Conservation (phyloP, 1,140 invertebrate species). For the Branchinecta lindahli region DNA sequence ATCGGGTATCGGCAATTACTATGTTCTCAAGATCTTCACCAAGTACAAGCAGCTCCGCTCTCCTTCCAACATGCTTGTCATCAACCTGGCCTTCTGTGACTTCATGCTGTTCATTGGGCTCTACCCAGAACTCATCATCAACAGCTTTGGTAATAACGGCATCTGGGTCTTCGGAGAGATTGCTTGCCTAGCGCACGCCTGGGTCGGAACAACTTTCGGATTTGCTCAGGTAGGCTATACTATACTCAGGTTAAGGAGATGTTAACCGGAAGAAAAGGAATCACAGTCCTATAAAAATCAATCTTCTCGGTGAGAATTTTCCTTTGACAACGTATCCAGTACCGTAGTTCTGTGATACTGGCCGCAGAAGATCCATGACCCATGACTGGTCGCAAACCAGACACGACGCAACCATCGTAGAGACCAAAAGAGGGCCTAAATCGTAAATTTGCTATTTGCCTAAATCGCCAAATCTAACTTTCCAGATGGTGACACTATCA, state of each 20-base stretch:
- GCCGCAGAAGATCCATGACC: too few relatives aligned
- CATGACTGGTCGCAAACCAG: too few relatives aligned
- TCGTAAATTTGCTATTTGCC: too few relatives aligned
- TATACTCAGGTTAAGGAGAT: too few relatives aligned
- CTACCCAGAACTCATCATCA: conserved; percentile 24
- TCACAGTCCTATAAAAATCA: too few relatives aligned
- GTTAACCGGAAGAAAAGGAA: too few relatives aligned
- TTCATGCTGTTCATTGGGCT: conserved; percentile 23
- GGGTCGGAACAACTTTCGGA: conserved; percentile 18
- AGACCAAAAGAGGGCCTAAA: too few relatives aligned
- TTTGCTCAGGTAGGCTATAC: conserved; percentile 13
- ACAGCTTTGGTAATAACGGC: conserved; percentile 32
- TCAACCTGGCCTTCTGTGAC: conserved; percentile 33
- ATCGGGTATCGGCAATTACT: conserved; percentile 19
- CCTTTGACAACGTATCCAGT: too few relatives aligned
- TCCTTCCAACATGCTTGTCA: conserved; percentile 34
- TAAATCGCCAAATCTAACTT: too few relatives aligned
- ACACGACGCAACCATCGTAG: too few relatives aligned
- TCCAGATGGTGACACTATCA: conserved; percentile 28
- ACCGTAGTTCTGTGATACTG: too few relatives aligned
- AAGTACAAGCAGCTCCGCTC: conserved; percentile 27
- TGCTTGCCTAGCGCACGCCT: conserved; percentile 21
- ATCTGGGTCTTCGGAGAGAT: conserved; percentile 22
- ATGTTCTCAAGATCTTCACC: conserved; percentile 21
- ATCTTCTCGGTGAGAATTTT: too few relatives aligned